Evolutionary conservation across 2,797 vertebrate species (phyloP), one percentile per base, ranked within the genome.

Genomic region (Hoplostethus atlanticus): DNA sequence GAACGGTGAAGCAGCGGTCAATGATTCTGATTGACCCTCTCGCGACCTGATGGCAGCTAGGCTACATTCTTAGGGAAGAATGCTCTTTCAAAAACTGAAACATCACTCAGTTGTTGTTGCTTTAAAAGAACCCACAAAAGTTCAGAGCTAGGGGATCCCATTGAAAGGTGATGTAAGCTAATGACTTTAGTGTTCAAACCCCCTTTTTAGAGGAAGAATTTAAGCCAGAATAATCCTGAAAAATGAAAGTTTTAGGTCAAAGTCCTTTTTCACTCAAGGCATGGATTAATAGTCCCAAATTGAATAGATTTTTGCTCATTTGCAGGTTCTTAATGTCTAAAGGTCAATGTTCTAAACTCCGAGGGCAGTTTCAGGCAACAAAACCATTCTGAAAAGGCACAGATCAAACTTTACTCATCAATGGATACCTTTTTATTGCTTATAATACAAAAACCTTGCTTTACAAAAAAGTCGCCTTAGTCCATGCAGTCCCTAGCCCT

Each of bases 1-100:
- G 93, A 96, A 94, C 93, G 94, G 93, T 95, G 96, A 96, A 93
- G 87, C 95, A 92, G 95, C 96, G 97, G 95, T 96, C 94, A 96
- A 96, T 95, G 94, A 92, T 96, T 96, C 95, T 78, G 84, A 86
- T 80, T 97, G 96, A 96, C 96, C 96, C 95, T 88, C 56, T 0
- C 2, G 65, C 88, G 91, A 92, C 91, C 91, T 34, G 79, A 55
- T 58, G 71, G 91, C 91, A 90, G 89, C 91, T 89, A 89, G 89
- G 89, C 76, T 81, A 81, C 90, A 87, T 85, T 88, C 87, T 84
- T 51, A 44, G 30, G 80, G 80, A 93, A 92, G 92, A 92, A 93
- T 91, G 92, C 85, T 62, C 88, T 90, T 91, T 91, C 54, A 85
- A 77, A 73, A 46, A 72, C 2, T 63, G 44, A 62, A 85, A 38